Evolutionary conservation across 2,888 invertebrate species (phyloP).

Genomic region (Lypha dubia): DNA sequence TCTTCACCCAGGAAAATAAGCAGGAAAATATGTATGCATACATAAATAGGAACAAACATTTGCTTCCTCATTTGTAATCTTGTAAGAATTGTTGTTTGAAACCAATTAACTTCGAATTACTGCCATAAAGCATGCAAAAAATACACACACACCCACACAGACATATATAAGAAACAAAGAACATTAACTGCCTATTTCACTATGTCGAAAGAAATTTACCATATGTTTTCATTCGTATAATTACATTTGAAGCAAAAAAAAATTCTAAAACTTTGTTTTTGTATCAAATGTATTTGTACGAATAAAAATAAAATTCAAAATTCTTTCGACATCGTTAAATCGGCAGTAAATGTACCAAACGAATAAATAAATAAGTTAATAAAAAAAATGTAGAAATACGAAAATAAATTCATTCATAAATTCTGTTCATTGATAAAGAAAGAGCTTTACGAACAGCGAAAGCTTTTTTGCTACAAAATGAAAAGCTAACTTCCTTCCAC

Average conservation of each 20-base stretch:
- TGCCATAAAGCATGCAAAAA: no score
- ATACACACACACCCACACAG: neutral
- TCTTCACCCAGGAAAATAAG: neutral
- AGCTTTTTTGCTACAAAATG: constrained; percentile 46
- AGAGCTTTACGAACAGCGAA: constrained; percentile 76
- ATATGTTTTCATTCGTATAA: no score
- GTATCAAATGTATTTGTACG: no score
- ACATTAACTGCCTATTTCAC: no score
- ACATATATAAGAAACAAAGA: neutral
- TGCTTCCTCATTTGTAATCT: neutral
- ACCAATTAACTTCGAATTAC: neutral
- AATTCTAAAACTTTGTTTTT: no score
- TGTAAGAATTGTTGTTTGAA: neutral
- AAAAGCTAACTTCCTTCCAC: constrained; percentile 44
- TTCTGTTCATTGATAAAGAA: constrained; percentile 49
- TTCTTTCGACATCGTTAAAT: no score
- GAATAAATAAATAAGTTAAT: neutral
- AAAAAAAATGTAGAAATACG: neutral
- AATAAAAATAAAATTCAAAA: no score
- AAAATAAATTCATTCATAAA: constrained; percentile 78
- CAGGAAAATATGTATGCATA: neutral
- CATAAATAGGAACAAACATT: no score
- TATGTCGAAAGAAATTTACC: no score
- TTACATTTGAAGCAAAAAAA: no score
- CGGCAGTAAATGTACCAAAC: neutral